Evolutionary conservation across 2,888 invertebrate genomes (phyloP).

Genomic region (Julus scandinavius): DNA sequence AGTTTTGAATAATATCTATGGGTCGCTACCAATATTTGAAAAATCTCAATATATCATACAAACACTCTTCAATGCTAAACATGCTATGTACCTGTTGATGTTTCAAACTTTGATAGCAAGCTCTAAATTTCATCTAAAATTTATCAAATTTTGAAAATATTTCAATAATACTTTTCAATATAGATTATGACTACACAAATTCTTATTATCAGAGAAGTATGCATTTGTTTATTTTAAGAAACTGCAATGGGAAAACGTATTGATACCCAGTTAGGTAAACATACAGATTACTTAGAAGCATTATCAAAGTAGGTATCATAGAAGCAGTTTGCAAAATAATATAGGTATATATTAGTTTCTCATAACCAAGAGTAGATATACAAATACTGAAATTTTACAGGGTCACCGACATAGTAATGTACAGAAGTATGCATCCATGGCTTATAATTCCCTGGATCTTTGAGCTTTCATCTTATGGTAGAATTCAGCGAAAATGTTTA

Average conservation of each 20-base stretch:
- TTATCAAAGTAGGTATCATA: constrained; percentile 73
- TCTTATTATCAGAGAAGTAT: too few relatives aligned
- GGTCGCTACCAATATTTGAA: too few relatives aligned
- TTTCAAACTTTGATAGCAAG: background rate
- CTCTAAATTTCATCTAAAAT: too few relatives aligned
- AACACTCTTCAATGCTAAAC: too few relatives aligned
- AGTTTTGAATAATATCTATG: too few relatives aligned
- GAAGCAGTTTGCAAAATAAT: too few relatives aligned
- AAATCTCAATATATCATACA: too few relatives aligned
- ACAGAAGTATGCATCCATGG: background rate
- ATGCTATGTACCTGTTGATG: background rate
- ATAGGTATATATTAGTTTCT: too few relatives aligned
- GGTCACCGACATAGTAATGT: background rate
- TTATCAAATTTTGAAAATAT: too few relatives aligned
- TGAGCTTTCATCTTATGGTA: background rate
- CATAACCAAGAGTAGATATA: too few relatives aligned
- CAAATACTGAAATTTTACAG: background rate
- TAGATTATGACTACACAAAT: too few relatives aligned
- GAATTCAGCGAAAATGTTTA: background rate
- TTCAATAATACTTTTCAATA: too few relatives aligned
- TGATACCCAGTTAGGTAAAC: constrained; percentile 64
- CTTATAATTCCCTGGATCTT: background rate
- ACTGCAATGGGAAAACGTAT: constrained; percentile 67
- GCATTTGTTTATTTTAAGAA: constrained; percentile 61
- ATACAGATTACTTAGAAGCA: constrained; percentile 76